phyloP scores from a whole-genome alignment of 1,140 invertebrate genomes.

The Danaus melanippus region DNA sequence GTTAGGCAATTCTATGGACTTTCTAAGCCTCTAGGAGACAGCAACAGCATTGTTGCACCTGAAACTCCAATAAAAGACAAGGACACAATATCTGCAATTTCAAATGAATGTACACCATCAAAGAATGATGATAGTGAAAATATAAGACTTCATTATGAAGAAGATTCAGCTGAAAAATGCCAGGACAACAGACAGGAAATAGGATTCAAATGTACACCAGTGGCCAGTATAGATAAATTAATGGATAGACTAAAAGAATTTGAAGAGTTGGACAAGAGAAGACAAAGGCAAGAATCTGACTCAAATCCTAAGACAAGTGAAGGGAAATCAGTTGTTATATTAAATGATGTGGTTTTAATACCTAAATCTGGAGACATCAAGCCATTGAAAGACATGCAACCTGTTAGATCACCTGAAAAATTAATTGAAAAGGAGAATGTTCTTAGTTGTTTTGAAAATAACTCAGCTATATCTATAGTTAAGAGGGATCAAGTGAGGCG shows the following conservation, averaged over 20 bases:
- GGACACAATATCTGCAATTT: conserved; percentile 45
- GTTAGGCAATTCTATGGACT: conserved; percentile 50
- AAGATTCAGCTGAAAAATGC: conserved; percentile 52
- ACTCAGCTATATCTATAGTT: conserved; percentile 67
- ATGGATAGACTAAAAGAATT: conserved; percentile 69
- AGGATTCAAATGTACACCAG: conserved; percentile 44
- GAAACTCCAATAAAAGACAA: conserved; percentile 66
- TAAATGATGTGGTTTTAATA: conserved; percentile 66
- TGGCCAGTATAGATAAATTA: conserved; percentile 64
- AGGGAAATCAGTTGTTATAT: conserved; percentile 59
- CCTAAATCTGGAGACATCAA: conserved; percentile 67
- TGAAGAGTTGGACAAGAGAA: conserved; percentile 68
- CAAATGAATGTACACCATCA: conserved; percentile 58
- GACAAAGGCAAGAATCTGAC: conserved; percentile 65
- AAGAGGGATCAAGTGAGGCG: conserved; percentile 66
- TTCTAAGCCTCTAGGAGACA: conserved; percentile 50
- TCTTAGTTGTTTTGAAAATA: conserved; percentile 68
- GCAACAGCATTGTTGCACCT: conserved; percentile 46
- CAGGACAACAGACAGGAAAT: conserved; percentile 56
- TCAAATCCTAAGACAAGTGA: conserved; percentile 38
- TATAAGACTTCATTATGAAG: conserved; percentile 60
- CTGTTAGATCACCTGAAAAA: conserved; percentile 58
- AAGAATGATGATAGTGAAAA: conserved; percentile 64
- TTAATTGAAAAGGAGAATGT: conserved; percentile 66
- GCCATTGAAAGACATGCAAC: conserved; percentile 61